phyloP scores from a whole-genome alignment of 2,113 vertebrate genomes.

The Riparia riparia region DNA sequence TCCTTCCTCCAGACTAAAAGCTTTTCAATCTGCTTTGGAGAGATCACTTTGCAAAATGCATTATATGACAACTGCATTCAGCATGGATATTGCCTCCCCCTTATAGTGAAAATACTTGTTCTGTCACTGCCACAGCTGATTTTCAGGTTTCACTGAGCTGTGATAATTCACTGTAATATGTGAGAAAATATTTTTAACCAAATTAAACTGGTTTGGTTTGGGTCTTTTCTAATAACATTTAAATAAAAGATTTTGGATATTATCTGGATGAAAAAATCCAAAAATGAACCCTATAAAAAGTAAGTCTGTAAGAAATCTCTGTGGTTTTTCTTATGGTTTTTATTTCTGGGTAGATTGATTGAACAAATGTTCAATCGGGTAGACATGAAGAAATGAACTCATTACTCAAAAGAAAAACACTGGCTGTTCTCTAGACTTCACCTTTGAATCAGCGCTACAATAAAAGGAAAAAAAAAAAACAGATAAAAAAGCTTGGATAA shows the following conservation, averaged over 20 bases:
- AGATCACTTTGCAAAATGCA: neutral
- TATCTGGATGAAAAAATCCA: neutral
- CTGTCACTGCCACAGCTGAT: neutral
- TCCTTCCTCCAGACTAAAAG: neutral
- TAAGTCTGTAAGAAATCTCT: neutral
- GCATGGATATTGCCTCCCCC: neutral
- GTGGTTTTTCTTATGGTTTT: neutral
- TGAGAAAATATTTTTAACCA: neutral
- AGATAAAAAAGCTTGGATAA: neutral
- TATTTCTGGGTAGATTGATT: neutral
- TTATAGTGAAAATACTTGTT: neutral
- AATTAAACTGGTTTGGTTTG: neutral
- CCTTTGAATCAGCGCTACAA: neutral
- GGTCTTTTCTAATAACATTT: neutral
- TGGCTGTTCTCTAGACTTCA: neutral
- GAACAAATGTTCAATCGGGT: neutral
- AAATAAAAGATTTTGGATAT: neutral
- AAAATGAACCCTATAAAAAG: fast-evolving
- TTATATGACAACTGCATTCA: neutral
- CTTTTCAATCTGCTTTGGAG: neutral
- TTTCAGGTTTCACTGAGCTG: neutral
- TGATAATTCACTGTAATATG: neutral
- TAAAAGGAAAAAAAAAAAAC: neutral
- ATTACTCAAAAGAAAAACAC: neutral
- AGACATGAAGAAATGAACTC: neutral